phyloP scores from a whole-genome alignment of 2,113 vertebrate genomes.

The Prinia subflava region DNA sequence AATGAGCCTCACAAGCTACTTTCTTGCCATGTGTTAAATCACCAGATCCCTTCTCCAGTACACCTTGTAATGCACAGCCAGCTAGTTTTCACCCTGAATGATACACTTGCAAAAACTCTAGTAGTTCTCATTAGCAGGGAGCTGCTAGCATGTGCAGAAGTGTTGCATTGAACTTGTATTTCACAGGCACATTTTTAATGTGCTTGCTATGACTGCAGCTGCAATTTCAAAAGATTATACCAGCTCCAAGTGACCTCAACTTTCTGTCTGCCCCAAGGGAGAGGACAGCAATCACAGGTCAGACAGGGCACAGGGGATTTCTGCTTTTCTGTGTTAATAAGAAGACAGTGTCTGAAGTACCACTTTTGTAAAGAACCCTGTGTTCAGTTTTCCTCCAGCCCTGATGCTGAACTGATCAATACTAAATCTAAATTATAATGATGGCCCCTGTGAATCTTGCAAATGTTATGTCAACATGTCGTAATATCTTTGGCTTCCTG shows the following conservation, averaged over 20 bases:
- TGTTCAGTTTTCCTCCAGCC: conserved; percentile 68
- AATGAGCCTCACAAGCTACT: neutral
- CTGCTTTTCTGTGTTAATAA: conserved; percentile 66
- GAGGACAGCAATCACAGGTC: conserved; percentile 13
- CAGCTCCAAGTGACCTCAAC: conserved; percentile 6
- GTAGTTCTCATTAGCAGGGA: conserved; percentile 33
- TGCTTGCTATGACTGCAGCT: neutral
- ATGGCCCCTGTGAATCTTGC: conserved; percentile 71
- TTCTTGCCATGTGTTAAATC: neutral
- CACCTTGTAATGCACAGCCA: neutral
- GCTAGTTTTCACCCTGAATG: neutral
- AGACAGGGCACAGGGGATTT: conserved; percentile 28
- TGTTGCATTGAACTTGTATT: neutral
- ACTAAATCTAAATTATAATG: conserved; percentile 76
- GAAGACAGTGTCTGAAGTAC: conserved; percentile 51
- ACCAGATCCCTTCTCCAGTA: neutral
- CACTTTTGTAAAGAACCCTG: conserved; percentile 56
- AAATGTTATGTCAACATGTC: conserved; percentile 79
- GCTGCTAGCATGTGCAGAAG: neutral
- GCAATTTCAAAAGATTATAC: conserved; percentile 1
- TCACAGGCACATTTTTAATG: neutral
- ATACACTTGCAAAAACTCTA: neutral
- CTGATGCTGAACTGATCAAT: conserved; percentile 72
- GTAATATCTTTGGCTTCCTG: conserved; percentile 71
- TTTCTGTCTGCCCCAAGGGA: neutral